Evolutionary conservation across 2,113 vertebrate genomes (phyloP), one percentile per base, ranked within the genome.

Genomic region (Haliaeetus leucogaster): DNA sequence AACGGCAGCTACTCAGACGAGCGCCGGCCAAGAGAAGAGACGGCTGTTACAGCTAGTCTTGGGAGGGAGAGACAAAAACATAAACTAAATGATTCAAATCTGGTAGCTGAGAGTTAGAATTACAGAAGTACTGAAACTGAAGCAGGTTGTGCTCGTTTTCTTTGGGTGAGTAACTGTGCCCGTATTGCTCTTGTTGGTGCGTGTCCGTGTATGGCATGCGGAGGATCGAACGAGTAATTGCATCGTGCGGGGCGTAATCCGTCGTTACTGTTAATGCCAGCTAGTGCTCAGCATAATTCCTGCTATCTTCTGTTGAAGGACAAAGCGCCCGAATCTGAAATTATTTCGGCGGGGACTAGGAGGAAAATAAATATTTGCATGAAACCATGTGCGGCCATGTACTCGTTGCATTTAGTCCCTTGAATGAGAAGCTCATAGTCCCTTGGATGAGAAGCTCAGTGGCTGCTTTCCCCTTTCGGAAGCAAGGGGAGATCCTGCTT

Each of bases 361-460:
- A 96, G 71, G 85, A 91, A 92, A 76, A 52, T 53, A 79, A 34
- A 32, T 65, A 74, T 43, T 91, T 86, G 40, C 73, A 58, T 43
- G 83, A 93, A 97, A 42, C 63, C 16, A 3, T 16, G 56, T 25
- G 30, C 55, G 42, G 16, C 43, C 43, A 25, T 68, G 82, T 90
- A 21, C 61, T 66, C 13, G 48, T 74, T 67, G 77, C 6, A 6
- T 95, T 95, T 97, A 73, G 74, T 89, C 84, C 90, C 82, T 90
- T 93, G 86, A 95, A 95, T 43, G 19, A 84, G 93, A 78, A 65
- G 70, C 62, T 85, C 18, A 21, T 97, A 70, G 74, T 86, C 82
- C 90, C 80, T 90, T 93, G 86, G 97, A 95, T 43, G 21, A 86
- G 93, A 81, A 59, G 70, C 62, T 86, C 18, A 17, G 86, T 80